Evolutionary conservation across 2,797 vertebrate species (phyloP).

Genomic region (Pachyuromys duprasi): DNA sequence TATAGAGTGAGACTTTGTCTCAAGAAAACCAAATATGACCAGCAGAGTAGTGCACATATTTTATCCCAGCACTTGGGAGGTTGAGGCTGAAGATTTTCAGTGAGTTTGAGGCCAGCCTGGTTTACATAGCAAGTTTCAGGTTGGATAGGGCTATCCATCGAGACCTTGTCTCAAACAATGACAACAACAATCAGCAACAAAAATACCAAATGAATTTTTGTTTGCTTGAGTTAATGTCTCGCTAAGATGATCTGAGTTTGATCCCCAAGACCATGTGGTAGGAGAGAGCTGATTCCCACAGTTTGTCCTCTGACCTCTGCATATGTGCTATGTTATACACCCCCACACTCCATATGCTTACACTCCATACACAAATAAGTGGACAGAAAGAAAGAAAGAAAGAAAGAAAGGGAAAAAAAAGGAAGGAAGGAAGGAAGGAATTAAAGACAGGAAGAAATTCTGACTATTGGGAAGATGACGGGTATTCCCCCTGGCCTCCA

Average conservation of each 20-base stretch:
- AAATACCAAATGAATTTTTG: background rate
- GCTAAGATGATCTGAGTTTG: background rate
- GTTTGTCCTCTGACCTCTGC: background rate
- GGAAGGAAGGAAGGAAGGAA: too few species aligned
- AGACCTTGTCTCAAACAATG: background rate
- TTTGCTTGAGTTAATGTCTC: background rate
- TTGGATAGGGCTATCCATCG: background rate
- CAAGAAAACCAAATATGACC: background rate
- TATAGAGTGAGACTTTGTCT: background rate
- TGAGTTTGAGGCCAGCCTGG: background rate
- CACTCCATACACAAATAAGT: background rate
- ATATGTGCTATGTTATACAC: background rate
- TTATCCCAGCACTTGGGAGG: background rate
- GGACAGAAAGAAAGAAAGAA: background rate
- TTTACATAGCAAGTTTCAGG: background rate
- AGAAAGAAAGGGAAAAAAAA: too few species aligned
- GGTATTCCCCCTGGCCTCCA: background rate
- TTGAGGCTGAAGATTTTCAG: background rate
- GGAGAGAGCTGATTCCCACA: background rate
- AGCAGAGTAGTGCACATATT: background rate
- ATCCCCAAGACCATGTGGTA: background rate
- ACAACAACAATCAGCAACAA: background rate
- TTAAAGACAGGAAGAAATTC: background rate
- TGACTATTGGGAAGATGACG: background rate
- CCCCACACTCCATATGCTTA: background rate